Conservation (phyloP, 2,888 invertebrate genomes). For the Agriopis marginaria region DNA sequence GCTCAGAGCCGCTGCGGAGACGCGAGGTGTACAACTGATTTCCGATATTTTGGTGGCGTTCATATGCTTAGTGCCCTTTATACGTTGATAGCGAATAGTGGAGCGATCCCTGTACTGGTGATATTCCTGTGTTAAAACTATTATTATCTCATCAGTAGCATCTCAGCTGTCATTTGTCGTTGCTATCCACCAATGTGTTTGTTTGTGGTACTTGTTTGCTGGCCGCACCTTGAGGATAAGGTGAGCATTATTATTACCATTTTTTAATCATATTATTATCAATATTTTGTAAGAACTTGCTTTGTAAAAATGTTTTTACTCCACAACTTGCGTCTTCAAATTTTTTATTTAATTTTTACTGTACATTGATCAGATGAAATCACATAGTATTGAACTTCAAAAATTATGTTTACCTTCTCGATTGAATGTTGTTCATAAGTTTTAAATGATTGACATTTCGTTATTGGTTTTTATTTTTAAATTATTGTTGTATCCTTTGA, state of each 20-base stretch:
- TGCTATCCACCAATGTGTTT: slow-evolving; percentile 42
- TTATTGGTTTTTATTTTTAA: slow-evolving; percentile 76
- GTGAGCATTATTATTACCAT: slow-evolving; percentile 68
- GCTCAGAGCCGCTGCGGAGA: slow-evolving; percentile 72
- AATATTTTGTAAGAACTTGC: slow-evolving; percentile 18
- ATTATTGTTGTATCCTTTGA: slow-evolving; percentile 81
- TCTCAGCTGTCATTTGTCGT: slow-evolving; percentile 28
- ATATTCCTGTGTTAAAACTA: slow-evolving; percentile 59
- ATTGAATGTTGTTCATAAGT: slow-evolving; percentile 71
- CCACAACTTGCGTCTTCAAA: slow-evolving; percentile 17
- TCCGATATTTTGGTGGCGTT: slow-evolving; percentile 82
- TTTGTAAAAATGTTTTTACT: slow-evolving; percentile 27
- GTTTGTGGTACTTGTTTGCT: slow-evolving; percentile 62
- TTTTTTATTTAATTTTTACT: slow-evolving; percentile 22
- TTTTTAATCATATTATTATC: slow-evolving; percentile 65
- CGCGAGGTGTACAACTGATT: slow-evolving; percentile 77
- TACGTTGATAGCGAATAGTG: slow-evolving; percentile 55
- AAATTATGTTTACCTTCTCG: slow-evolving; percentile 56
- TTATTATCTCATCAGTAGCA: slow-evolving; percentile 33
- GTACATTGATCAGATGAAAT: slow-evolving; percentile 19
- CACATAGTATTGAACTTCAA: slow-evolving; percentile 32
- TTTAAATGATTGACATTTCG: slow-evolving; percentile 76
- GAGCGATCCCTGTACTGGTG: slow-evolving; percentile 70
- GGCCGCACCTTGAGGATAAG: slow-evolving; percentile 64
- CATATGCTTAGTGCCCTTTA: slow-evolving; percentile 84